Evolutionary conservation across 64 coral and sea anemone species (phyloP).

Genomic region (Catalaphyllia jardinei): DNA sequence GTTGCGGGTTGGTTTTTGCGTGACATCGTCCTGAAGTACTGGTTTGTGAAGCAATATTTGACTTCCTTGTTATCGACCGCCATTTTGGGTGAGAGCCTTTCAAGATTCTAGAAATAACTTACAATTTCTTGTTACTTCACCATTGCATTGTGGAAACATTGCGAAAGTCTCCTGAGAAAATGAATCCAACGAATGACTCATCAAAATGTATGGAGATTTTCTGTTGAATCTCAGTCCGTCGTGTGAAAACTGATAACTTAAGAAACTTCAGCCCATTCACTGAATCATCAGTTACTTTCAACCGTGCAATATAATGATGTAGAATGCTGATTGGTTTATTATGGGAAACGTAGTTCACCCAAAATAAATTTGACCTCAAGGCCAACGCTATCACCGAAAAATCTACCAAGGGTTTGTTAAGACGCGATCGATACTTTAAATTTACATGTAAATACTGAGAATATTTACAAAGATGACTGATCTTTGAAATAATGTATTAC

Average conservation of each 20-base stretch:
- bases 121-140: neutral
- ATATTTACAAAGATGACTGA: neutral
- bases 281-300: neutral
- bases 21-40: neutral
- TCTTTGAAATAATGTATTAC: neutral
- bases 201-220: neutral
- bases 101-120: neutral
- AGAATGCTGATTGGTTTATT: neutral
- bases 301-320: neutral
- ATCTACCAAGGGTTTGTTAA: neutral
- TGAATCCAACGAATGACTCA: neutral
- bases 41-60: neutral
- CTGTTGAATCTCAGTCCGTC: neutral
- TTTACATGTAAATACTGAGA: conserved; percentile 26
- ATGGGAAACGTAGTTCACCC: neutral
- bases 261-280: neutral
- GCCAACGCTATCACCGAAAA: neutral
- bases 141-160: neutral
- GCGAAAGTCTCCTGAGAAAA: too few relatives aligned
- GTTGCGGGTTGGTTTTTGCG: neutral
- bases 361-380: neutral
- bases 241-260: neutral
- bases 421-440: neutral
- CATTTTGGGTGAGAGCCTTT: neutral
- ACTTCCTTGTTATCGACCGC: neutral